Base-by-base conservation (phyloP, 1,140 invertebrate species). In the Trichoplusia ni region DNA sequence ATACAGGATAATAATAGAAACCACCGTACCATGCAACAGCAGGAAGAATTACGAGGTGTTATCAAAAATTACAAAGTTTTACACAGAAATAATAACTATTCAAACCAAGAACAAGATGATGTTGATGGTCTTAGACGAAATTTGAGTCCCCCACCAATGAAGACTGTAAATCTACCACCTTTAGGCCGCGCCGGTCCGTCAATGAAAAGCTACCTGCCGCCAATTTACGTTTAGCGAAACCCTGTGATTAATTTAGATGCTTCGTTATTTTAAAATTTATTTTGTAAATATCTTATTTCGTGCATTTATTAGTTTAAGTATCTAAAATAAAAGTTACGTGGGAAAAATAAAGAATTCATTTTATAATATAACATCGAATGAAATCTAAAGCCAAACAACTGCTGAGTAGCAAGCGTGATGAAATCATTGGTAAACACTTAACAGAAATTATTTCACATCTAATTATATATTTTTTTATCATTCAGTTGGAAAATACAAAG, bases 51-150 rank as follows among this genome's bases (percentile, higher is more conserved):
- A 37, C 77, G 75, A 11, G 84, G 86, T 8, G 70, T 82, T 9
- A 81, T 88, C 25, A 90, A 86, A 75, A 90, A 87, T 60, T 90
- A 90, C 29, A 90, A 90, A 77, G 75, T 86, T 23, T 64, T 90
- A 11, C 84, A 88, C 64, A 74, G 87, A 18, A 84, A 84, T 37
- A 81, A 71, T 23, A 66, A 71, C 29, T 40, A 31, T 18, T 76
- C 69, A 27, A 79, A 71, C 23, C 44, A 40, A 2, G 75, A 76
- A 18, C 58, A 67, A 54, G 71, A 77, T 46, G 13, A 44, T 3
- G 23, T 23, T 35, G 56, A 70, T 59, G 27, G 75, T 67, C 53
- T 71, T 46, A 51, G 56, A 54, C 66, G 64, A 61, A 67, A 79
- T 29, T 51, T 76, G 38, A 68, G 69, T 31, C 79, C 76, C 19